Base-by-base conservation (phyloP, 2,797 vertebrate species). In the Anguilla megastoma region DNA sequence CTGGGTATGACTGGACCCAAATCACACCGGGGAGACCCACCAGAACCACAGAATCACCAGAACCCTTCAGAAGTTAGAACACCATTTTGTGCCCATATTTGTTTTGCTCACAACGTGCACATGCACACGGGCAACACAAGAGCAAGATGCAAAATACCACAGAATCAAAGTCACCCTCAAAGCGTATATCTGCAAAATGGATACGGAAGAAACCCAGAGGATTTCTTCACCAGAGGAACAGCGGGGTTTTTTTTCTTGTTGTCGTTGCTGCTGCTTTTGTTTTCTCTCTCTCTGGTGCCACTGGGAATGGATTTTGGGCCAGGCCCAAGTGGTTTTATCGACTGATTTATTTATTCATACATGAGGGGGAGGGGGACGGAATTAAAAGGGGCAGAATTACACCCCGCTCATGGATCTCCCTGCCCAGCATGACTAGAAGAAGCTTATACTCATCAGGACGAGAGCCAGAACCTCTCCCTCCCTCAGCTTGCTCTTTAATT, bases 401-500 rank as follows among this genome's bases (percentile, higher is more conserved):
- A 95, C 95, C 93, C 93, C 92, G 92, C 91, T 93, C 93, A 92
- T 92, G 92, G 93, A 93, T 93, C 93, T 92, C 88, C 87, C 86
- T 89, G 93, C 94, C 94, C 94, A 95, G 95, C 93, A 92, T 94
- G 95, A 94, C 94, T 93, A 86, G 92, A 93, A 93, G 90, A 94
- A 94, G 93, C 95, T 96, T 95, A 95, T 93, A 94, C 94, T 93
- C 91, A 93, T 93, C 95, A 94, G 95, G 95, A 96, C 85, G 89
- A 93, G 89, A 96, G 95, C 95, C 95, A 97, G 95, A 91, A 94
- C 94, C 74, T 79, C 74, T 79, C 92, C 93, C 94, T 94, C 90
- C 92, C 92, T 92, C 93, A 95, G 93, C 95, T 95, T 95, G 94
- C 95, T 94, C 95, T 94, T 96, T 96, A 96, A 96, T 96, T 96